These are phyloP conservation scores for Hirtodrosophila cameraria DNA, from an alignment of 2,888 invertebrate species.

Conservation along the genomic window DNA sequence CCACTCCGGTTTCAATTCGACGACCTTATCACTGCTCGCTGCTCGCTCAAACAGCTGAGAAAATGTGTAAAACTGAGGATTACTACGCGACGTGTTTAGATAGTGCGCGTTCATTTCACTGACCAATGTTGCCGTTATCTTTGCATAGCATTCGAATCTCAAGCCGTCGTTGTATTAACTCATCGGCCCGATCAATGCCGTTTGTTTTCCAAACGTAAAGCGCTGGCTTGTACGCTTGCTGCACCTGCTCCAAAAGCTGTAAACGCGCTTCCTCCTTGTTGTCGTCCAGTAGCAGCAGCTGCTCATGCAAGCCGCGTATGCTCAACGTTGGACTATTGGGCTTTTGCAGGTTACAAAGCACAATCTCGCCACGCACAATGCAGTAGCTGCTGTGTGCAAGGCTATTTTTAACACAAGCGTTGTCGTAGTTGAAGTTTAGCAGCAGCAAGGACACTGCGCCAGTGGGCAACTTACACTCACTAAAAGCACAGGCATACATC, in stretches of 20 bases:
- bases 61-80: constrained; percentile 70
- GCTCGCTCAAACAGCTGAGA: constrained; percentile 39
- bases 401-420: constrained; percentile 8
- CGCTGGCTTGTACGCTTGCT: constrained; percentile 66
- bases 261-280: constrained; percentile 18
- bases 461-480: constrained; percentile 71
- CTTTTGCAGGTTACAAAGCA: constrained; percentile 63
- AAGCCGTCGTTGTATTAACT: constrained; percentile 73
- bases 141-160: constrained; percentile 66
- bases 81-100: constrained; percentile 58
- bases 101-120: constrained; percentile 60
- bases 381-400: constrained; percentile 63
- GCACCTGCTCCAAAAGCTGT: constrained; percentile 39
- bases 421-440: constrained; percentile 54
- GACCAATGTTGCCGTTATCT: background rate
- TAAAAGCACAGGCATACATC: constrained; percentile 24
- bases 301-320: constrained; percentile 64
- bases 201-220: constrained; percentile 63
- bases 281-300: constrained; percentile 21
- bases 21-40: constrained; percentile 2
- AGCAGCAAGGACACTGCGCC: constrained; percentile 68
- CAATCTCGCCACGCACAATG: constrained; percentile 76
- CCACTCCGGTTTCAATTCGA: constrained; percentile 40
- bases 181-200: constrained; percentile 62
- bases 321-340: constrained; percentile 52